Evolutionary conservation across 2,113 vertebrate species (phyloP).

Genomic region (Albula goreensis): DNA sequence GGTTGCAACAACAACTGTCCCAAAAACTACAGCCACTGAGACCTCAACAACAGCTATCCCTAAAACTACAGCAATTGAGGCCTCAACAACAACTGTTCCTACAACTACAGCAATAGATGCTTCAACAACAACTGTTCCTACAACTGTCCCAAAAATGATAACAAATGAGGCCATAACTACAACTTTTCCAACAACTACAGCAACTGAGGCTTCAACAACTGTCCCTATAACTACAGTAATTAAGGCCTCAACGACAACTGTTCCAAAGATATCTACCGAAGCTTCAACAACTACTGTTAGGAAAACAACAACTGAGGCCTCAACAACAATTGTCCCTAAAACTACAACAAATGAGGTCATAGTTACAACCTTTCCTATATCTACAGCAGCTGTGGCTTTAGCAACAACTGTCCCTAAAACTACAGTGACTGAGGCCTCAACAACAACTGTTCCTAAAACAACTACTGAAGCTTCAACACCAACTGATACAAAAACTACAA

Average conservation of each 20-base stretch:
- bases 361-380: no score
- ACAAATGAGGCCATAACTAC: neutral
- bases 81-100: neutral
- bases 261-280: neutral
- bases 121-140: neutral
- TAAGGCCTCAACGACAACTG: neutral
- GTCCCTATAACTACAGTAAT: neutral
- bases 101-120: neutral
- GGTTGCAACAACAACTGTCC: neutral
- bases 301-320: no score
- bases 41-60: no score
- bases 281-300: neutral
- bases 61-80: neutral
- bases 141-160: neutral
- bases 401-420: neutral
- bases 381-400: neutral
- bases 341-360: neutral
- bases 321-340: neutral
- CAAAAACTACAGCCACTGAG: neutral
- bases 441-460: neutral
- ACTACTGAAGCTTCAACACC: neutral
- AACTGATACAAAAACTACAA: neutral
- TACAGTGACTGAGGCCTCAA: neutral
- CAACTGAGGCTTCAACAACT: neutral
- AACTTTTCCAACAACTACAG: no score